These are phyloP conservation scores for Cyphomyrmex costatus DNA, from an alignment of 1,140 invertebrate species.

Conservation along the genomic window DNA sequence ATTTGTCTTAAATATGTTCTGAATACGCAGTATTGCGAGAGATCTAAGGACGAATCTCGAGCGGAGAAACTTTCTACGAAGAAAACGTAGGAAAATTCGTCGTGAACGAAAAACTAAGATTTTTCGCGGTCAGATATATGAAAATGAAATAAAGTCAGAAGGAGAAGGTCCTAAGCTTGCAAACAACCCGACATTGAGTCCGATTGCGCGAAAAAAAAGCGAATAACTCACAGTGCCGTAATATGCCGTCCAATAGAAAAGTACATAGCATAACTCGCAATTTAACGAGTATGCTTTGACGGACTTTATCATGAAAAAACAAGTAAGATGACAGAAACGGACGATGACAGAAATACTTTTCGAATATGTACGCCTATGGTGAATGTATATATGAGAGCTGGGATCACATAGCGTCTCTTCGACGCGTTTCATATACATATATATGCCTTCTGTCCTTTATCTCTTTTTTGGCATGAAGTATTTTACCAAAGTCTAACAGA, in stretches of 20 bases:
- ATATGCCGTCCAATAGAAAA: conserved; percentile 71
- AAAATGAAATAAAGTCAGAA: not conserved
- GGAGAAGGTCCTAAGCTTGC: not conserved
- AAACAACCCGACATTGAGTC: not conserved
- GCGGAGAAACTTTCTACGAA: not conserved
- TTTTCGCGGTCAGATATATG: not conserved
- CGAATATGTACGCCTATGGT: not conserved
- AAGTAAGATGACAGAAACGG: not conserved
- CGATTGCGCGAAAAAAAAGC: not conserved
- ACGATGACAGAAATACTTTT: conserved; percentile 10
- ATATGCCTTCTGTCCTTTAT: conserved; percentile 30
- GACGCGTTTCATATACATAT: not conserved
- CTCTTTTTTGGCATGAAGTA: conserved; percentile 50
- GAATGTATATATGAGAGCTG: conserved; percentile 12
- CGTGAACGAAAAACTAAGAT: conserved; percentile 6
- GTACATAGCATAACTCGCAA: conserved; percentile 61
- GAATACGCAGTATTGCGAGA: not conserved
- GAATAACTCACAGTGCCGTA: conserved; percentile 53
- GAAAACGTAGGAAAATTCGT: not conserved
- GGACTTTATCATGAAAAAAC: not conserved
- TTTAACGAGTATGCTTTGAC: conserved; percentile 47
- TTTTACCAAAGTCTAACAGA: conserved; percentile 69
- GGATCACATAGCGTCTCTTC: not conserved
- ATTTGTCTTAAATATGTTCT: not conserved
- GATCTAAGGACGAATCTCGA: conserved; percentile 9